These are phyloP conservation scores for Setipinna tenuifilis DNA, from an alignment of 2,797 vertebrate species.

Conservation along the genomic window DNA sequence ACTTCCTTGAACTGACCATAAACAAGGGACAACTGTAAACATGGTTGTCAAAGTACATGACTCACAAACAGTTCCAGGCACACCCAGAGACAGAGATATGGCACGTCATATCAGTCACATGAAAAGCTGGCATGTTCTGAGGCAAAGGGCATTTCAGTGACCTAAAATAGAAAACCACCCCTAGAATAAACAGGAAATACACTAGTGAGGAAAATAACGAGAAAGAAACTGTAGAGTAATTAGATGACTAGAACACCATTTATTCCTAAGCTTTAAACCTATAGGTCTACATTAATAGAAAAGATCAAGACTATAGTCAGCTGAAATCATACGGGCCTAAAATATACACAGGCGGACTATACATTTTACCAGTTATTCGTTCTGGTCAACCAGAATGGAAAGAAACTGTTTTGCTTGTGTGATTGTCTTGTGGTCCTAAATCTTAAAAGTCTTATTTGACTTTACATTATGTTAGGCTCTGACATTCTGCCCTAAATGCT, in stretches of 20 bases:
- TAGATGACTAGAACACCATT: no score
- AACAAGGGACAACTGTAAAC: not conserved
- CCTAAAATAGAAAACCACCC: conserved; percentile 12
- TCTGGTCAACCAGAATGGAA: no score
- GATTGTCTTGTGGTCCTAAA: no score
- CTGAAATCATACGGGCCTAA: no score
- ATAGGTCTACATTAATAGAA: no score
- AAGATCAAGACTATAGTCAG: no score
- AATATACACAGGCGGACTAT: no score
- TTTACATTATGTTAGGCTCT: not conserved
- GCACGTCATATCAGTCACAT: conserved; percentile 9
- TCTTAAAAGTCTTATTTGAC: not conserved
- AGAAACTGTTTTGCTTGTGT: no score
- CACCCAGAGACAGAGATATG: not conserved
- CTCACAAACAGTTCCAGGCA: not conserved
- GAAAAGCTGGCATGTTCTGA: conserved; percentile 13
- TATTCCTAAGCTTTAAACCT: no score
- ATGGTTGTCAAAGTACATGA: not conserved
- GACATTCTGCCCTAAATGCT: not conserved
- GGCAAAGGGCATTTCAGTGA: conserved; percentile 14
- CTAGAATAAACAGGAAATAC: not conserved
- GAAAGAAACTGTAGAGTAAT: not conserved
- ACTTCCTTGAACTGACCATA: not conserved
- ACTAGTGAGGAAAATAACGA: not conserved
- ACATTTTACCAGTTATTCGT: not conserved